Evolutionary conservation across 2,888 invertebrate species (phyloP), one percentile per base, ranked within the genome.

Genomic region (Biston betularia): DNA sequence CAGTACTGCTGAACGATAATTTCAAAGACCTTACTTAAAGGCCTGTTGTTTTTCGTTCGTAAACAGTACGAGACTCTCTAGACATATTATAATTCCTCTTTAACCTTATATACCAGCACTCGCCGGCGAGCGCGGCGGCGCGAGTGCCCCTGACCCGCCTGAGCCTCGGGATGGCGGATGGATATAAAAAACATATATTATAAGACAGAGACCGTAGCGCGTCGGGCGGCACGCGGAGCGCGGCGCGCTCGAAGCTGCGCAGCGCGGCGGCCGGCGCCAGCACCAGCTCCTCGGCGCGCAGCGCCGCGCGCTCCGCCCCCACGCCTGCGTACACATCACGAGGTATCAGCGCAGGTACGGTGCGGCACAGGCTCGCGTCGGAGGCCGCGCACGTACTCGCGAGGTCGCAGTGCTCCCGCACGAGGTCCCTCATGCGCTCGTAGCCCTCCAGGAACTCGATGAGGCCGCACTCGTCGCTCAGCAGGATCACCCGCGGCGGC

Each of bases 401-500:
- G 4, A 89, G 66, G 8, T 84, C 73, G 14, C 78, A 72, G 0
- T 71, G 63, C 9, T 70, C 75, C 0, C 69, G 56, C 14, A 90
- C 80, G 12, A 90, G 49, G 0, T 74, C 75, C 0, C 87, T 69
- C 0, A 92, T 14, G 2, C 85, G 76, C 1, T 77, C 75, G 64
- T 87, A 82, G 7, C 84, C 82, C 54, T 91, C 90, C 7, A 92
- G 63, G 50, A 72, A 90, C 71, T 90, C 86, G 0, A 92, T 87
- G 0, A 92, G 76, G 0, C 84, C 90, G 14, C 88, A 84, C 40
- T 90, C 90, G 0, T 83, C 87, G 5, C 84, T 77, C 6, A 91
- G 42, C 0, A 83, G 83, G 0, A 86, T 24, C 34, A 60, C 58
- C 42, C 15, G 7, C 12, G 56, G 24, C 44, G 42, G 14, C 34